Percentiles rank a stretch among this genome's conserved stretches.
These are phyloP conservation scores for Trinorchestia longiramus DNA, from an alignment of 1,140 invertebrate genomes.

Conservation along the genomic window DNA sequence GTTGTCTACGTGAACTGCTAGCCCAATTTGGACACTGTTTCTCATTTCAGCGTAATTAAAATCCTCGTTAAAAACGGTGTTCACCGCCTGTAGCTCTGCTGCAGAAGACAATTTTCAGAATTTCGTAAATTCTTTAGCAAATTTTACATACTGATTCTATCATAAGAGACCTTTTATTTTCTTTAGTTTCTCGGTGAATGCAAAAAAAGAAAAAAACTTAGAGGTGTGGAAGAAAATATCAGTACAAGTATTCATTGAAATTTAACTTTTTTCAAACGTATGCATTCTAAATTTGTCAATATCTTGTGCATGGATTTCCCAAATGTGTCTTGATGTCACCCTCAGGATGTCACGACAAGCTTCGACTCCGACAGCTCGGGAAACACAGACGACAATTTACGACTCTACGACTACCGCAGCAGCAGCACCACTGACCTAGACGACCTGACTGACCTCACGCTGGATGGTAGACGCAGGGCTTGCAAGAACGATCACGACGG, in stretches of 20 bases:
- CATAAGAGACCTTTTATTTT: too few relatives aligned
- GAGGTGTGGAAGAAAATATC: background rate
- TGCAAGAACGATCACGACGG: background rate
- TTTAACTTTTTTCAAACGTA: background rate
- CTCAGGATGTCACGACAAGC: constrained; percentile 22
- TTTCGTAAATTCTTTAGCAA: background rate
- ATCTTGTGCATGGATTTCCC: background rate
- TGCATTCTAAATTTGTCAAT: background rate
- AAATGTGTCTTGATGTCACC: background rate
- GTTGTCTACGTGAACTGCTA: background rate
- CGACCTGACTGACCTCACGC: constrained; percentile 30
- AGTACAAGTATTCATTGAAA: background rate
- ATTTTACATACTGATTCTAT: too few relatives aligned
- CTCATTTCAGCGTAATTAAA: background rate
- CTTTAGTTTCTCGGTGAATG: background rate
- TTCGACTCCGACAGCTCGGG: constrained; percentile 40
- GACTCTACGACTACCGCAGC: constrained; percentile 40
- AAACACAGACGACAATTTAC: constrained; percentile 18
- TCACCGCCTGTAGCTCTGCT: background rate
- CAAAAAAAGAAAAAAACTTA: background rate
- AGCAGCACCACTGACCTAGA: constrained; percentile 41
- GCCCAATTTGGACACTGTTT: background rate
- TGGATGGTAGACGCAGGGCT: background rate
- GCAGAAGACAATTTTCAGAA: background rate
- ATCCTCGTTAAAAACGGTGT: too few relatives aligned